Evolutionary conservation across 1,140 invertebrate species (phyloP).

Genomic region (Pinna nobilis): DNA sequence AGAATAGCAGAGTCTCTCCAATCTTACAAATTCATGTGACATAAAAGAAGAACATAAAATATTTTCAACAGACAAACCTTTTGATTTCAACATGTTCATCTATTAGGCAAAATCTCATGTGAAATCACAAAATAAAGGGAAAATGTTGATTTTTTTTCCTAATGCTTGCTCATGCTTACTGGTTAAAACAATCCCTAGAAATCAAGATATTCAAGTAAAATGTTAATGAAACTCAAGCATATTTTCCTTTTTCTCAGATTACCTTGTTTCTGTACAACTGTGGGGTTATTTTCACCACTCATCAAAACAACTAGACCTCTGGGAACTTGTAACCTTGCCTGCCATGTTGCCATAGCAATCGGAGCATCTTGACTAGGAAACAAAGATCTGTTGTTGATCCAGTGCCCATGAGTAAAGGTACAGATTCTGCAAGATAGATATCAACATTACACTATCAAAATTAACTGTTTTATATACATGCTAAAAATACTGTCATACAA

Average conservation of each 20-base stretch:
- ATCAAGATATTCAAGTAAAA: too few relatives aligned
- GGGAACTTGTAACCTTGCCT: constrained; percentile 66
- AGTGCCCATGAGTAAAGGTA: constrained; percentile 73
- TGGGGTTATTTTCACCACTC: constrained; percentile 70
- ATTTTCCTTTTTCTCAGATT: not conserved
- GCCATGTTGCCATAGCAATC: constrained; percentile 75
- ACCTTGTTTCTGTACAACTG: not conserved
- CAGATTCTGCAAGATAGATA: constrained; percentile 57
- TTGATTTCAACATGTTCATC: too few relatives aligned
- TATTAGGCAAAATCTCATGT: too few relatives aligned
- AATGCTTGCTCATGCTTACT: too few relatives aligned
- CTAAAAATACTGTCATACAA: not conserved
- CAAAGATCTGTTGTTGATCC: constrained; percentile 75
- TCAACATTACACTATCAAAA: not conserved
- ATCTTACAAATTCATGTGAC: too few relatives aligned
- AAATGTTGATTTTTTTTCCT: too few relatives aligned
- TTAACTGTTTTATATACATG: not conserved
- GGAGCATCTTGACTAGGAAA: constrained; percentile 76
- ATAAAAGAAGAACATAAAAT: too few relatives aligned
- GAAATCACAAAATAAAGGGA: too few relatives aligned
- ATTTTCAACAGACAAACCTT: too few relatives aligned
- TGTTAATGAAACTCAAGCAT: too few relatives aligned
- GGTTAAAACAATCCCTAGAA: too few relatives aligned
- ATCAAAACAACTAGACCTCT: constrained; percentile 64
- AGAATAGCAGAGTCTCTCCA: too few relatives aligned